phyloP scores from a whole-genome alignment of 2,113 vertebrate species.

The Ceyx melanurus region DNA sequence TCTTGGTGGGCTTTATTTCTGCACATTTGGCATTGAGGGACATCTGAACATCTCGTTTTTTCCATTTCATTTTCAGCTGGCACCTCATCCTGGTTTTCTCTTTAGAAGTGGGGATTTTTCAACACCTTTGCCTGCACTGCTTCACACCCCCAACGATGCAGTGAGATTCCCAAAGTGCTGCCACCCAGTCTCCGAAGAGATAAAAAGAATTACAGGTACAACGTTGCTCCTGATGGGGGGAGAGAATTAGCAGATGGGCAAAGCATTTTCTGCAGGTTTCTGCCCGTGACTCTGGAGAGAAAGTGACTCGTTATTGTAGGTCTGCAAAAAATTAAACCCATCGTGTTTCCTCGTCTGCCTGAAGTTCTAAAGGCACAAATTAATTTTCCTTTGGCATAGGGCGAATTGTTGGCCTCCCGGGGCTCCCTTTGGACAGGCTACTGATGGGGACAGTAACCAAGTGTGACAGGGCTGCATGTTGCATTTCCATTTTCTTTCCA shows the following conservation, averaged over 20 bases:
- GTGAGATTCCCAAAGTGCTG: not conserved
- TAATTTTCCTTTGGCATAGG: not conserved
- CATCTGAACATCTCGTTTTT: accelerated
- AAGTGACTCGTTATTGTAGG: not conserved
- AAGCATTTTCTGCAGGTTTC: not conserved
- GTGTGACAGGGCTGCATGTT: slow-evolving; percentile 21
- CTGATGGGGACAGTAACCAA: slow-evolving; percentile 19
- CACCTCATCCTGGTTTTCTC: not conserved
- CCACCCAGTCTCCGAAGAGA: not conserved
- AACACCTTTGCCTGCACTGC: accelerated
- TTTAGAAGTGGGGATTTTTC: not conserved
- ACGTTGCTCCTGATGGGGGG: not conserved
- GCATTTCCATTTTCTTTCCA: slow-evolving; percentile 1
- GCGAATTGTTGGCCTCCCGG: not conserved
- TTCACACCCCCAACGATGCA: accelerated
- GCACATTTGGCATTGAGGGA: not conserved
- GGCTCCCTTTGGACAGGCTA: not conserved
- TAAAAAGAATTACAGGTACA: not conserved
- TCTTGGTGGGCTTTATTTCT: not conserved
- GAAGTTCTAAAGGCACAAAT: not conserved
- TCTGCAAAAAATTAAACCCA: not conserved
- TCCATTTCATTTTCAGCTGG: not conserved
- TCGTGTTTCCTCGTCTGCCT: not conserved
- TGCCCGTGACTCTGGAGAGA: not conserved
- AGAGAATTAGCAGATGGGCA: not conserved